phyloP scores from a whole-genome alignment of 53 echinoderm and acorn worm species.

The Patiria pectinifera region DNA sequence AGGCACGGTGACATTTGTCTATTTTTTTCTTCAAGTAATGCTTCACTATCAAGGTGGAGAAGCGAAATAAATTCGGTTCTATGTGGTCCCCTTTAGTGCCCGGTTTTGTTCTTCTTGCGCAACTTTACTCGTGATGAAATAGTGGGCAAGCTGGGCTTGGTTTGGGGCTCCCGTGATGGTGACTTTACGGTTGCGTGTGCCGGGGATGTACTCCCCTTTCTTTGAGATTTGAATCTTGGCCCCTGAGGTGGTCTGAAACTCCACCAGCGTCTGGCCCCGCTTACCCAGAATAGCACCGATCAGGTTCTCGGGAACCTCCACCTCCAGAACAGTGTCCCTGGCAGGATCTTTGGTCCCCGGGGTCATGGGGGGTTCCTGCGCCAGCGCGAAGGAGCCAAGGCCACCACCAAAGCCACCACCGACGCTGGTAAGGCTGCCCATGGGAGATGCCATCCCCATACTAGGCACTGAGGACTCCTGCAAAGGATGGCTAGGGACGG shows the following conservation, averaged over 20 bases:
- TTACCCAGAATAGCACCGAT: slow-evolving; percentile 99
- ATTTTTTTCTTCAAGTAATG: neutral
- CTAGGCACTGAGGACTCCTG: slow-evolving; percentile 74
- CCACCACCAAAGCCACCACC: neutral
- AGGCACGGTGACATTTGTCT: slow-evolving; percentile 53
- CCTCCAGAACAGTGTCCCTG: slow-evolving; percentile 90
- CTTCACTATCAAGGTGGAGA: slow-evolving; percentile 39
- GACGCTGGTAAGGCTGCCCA: slow-evolving; percentile 64
- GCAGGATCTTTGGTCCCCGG: slow-evolving; percentile 64
- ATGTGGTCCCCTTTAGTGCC: slow-evolving; percentile 96
- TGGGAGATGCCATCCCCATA: slow-evolving; percentile 52
- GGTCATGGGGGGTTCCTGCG: slow-evolving; percentile 29
- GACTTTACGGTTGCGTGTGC: slow-evolving; percentile 97
- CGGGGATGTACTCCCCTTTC: slow-evolving; percentile 97
- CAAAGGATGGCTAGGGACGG: slow-evolving; percentile 67
- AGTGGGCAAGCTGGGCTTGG: slow-evolving; percentile 96
- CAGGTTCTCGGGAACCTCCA: slow-evolving; percentile 96
- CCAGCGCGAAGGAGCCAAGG: slow-evolving; percentile 2
- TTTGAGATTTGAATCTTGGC: slow-evolving; percentile 99
- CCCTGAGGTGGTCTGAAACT: slow-evolving; percentile 95
- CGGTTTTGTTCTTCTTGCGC: slow-evolving; percentile 98
- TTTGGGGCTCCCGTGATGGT: slow-evolving; percentile 94
- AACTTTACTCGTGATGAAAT: slow-evolving; percentile 89
- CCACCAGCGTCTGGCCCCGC: slow-evolving; percentile 97
- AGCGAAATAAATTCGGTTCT: slow-evolving; percentile 6